A percentile compares a stretch with the other conserved stretches of the same genome.
Conservation (phyloP, 2,113 vertebrate species). For the Psephotus haematonotus region DNA sequence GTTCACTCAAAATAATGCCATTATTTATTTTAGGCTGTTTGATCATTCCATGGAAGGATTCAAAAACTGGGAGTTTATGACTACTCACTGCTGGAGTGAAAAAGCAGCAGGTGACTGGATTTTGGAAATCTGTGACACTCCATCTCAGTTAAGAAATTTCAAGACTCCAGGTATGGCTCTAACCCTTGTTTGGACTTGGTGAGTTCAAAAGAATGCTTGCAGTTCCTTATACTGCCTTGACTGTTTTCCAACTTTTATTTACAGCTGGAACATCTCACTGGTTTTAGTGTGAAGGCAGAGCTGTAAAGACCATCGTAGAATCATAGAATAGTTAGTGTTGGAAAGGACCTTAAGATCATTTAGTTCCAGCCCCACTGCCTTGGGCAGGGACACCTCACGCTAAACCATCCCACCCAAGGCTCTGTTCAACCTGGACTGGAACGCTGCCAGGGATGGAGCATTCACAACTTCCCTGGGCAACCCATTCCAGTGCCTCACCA, state of each 20-base stretch:
- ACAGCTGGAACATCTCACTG: not conserved
- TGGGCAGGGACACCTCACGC: no score
- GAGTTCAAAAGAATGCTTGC: not conserved
- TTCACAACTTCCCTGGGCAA: no score
- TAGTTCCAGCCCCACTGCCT: no score
- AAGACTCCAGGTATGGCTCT: slow-evolving; percentile 89
- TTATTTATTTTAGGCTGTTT: slow-evolving; percentile 85
- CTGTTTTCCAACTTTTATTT: not conserved
- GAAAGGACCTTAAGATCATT: no score
- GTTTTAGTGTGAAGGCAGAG: not conserved
- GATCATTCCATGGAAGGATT: slow-evolving; percentile 99
- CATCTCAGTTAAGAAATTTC: slow-evolving; percentile 95
- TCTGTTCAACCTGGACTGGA: no score
- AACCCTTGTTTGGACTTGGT: not conserved
- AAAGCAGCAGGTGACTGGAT: slow-evolving; percentile 96
- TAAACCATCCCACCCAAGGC: no score
- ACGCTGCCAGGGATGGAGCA: no score
- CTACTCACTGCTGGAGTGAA: slow-evolving; percentile 98
- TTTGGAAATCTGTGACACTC: slow-evolving; percentile 95
- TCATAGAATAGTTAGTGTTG: no score
- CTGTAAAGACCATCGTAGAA: not conserved
- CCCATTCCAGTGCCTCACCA: no score
- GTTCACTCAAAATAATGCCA: not conserved
- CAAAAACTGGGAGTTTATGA: slow-evolving; percentile 99
- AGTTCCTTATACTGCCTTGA: not conserved